phyloP scores from a whole-genome alignment of 2,888 invertebrate species.

The Chouioia cunea region DNA sequence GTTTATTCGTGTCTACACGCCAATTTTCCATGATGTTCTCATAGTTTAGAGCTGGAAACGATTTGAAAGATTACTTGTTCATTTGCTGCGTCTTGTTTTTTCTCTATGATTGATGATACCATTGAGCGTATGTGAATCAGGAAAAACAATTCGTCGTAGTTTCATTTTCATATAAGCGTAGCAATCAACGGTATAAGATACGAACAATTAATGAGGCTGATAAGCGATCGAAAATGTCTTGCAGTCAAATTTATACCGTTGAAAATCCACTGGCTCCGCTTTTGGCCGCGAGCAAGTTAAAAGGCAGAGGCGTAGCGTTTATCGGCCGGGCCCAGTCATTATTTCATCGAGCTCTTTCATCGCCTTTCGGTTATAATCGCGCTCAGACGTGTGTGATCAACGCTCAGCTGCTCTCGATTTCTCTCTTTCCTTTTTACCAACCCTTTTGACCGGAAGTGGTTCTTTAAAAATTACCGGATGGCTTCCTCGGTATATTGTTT shows the following conservation, averaged over 20 bases:
- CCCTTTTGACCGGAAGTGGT: constrained; percentile 46
- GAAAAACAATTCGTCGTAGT: too few relatives aligned
- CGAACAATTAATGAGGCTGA: constrained; percentile 31
- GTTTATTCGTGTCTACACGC: not conserved
- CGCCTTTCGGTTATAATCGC: constrained; percentile 51
- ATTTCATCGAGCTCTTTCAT: constrained; percentile 66
- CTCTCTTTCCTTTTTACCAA: constrained; percentile 2
- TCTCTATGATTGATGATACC: too few relatives aligned
- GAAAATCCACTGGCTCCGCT: constrained; percentile 50
- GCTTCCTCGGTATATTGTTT: not conserved
- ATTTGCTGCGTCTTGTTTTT: constrained; percentile 42
- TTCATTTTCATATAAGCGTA: too few relatives aligned
- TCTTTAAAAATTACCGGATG: constrained; percentile 26
- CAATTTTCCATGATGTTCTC: not conserved
- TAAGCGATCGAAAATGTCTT: constrained; percentile 21
- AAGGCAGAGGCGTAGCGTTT: constrained; percentile 57
- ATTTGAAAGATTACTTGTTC: constrained; percentile 19
- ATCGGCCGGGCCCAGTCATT: constrained; percentile 64
- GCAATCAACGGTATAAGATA: too few relatives aligned
- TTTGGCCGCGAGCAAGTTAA: constrained; percentile 10
- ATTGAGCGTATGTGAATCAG: too few relatives aligned
- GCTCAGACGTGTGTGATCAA: constrained; percentile 24
- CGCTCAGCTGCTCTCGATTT: constrained; percentile 30
- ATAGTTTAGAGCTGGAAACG: not conserved
- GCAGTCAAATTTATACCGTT: constrained; percentile 20